A percentile compares a stretch with the other conserved stretches of the same genome.
These are phyloP conservation scores for Lycocerus yunnanus DNA, from an alignment of 2,888 invertebrate species.

Conservation along the genomic window DNA sequence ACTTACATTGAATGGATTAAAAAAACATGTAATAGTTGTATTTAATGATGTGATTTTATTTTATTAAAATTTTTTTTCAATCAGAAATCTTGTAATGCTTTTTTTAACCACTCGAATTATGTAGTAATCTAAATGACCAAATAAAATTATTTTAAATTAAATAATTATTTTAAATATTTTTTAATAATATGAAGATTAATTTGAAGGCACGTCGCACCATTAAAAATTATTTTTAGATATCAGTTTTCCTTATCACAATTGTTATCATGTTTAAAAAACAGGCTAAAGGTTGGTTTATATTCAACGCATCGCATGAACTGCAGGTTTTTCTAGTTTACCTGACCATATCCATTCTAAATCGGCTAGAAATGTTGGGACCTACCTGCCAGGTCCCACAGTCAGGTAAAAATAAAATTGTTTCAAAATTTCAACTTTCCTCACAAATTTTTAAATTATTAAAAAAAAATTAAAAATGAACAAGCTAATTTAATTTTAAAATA, in stretches of 20 bases:
- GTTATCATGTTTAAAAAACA: neutral
- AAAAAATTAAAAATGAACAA: too few species aligned
- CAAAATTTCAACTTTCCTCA: too few species aligned
- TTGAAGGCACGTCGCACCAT: neutral
- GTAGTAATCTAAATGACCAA: too few species aligned
- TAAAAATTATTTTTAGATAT: neutral
- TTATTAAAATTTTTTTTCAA: too few species aligned
- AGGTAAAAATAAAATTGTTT: too few species aligned
- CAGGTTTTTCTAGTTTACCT: neutral
- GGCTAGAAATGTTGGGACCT: neutral
- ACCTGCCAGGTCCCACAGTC: too few species aligned
- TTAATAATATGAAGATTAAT: neutral
- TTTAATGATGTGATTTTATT: too few species aligned
- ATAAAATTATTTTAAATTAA: too few species aligned
- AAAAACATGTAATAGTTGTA: neutral
- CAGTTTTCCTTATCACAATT: neutral
- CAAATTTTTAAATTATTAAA: too few species aligned
- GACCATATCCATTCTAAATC: neutral
- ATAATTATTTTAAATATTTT: neutral
- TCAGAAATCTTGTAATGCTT: too few species aligned
- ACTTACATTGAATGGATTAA: slow-evolving; percentile 57
- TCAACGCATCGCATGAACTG: neutral
- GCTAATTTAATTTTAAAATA: too few species aligned
- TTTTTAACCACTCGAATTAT: too few species aligned
- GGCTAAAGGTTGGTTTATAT: neutral